phyloP scores from a whole-genome alignment of 2,113 vertebrate species.

The Cinclus cinclus region DNA sequence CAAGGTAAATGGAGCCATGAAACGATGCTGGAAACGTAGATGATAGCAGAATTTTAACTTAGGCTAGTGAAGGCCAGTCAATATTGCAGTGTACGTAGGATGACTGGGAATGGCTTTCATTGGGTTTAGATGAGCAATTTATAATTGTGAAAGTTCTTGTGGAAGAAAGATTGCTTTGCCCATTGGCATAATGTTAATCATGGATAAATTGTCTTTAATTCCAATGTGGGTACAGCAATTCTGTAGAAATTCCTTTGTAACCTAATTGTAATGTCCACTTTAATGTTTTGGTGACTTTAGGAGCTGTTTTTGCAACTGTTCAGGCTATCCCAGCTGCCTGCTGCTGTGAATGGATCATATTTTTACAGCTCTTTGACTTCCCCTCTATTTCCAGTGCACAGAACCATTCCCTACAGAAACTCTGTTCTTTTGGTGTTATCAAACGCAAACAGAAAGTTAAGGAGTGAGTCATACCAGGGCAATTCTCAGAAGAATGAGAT shows the following conservation, averaged over 20 bases:
- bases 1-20: not conserved
- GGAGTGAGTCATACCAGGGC: constrained; percentile 65
- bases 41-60: not conserved
- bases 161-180: constrained; percentile 42
- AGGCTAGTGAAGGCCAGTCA: not conserved
- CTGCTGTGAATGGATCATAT: not conserved
- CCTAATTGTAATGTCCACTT: not conserved
- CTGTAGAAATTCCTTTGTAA: not conserved
- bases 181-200: constrained; percentile 52
- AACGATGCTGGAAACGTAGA: not conserved
- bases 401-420: not conserved
- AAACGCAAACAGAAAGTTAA: constrained; percentile 74
- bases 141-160: constrained; percentile 29
- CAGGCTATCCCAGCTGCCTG: not conserved
- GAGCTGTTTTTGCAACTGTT: not conserved
- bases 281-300: constrained; percentile 26
- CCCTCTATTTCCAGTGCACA: not conserved
- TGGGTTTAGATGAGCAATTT: constrained; percentile 35
- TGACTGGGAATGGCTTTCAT: constrained; percentile 32
- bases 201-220: constrained; percentile 41
- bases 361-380: constrained; percentile 43
- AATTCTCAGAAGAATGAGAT: constrained; percentile 75
- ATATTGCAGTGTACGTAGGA: not conserved
- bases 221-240: not conserved
- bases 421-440: constrained; percentile 69